These are phyloP conservation scores for Protonibea diacanthus DNA, from an alignment of 2,797 vertebrate genomes.

Conservation along the genomic window DNA sequence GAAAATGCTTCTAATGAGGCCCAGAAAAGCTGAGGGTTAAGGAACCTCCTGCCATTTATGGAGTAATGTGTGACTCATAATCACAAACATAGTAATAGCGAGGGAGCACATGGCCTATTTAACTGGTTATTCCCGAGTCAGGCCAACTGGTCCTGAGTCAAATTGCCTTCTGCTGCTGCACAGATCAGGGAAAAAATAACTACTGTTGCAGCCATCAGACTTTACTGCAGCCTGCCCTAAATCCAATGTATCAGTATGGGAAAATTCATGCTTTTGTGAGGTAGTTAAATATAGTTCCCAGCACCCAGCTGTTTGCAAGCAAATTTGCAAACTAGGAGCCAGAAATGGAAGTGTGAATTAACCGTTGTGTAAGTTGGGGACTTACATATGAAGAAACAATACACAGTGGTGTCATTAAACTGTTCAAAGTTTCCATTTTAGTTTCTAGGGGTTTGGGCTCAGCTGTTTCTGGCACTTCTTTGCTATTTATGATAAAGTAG, in stretches of 20 bases:
- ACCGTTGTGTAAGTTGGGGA: background rate
- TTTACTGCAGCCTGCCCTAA: slow-evolving; percentile 28
- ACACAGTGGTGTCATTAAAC: background rate
- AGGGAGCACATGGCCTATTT: slow-evolving; percentile 77
- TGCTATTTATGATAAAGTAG: background rate
- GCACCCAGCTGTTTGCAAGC: background rate
- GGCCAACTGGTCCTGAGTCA: slow-evolving; percentile 72
- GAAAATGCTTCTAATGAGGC: slow-evolving; percentile 28
- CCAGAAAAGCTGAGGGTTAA: slow-evolving; percentile 42
- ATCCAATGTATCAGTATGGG: background rate
- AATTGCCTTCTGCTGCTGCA: slow-evolving; percentile 61
- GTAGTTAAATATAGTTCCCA: background rate
- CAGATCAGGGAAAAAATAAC: slow-evolving; percentile 56
- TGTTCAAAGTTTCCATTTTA: background rate
- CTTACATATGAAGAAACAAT: background rate
- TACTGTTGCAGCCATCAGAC: slow-evolving; percentile 28
- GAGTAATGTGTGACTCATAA: slow-evolving; percentile 66
- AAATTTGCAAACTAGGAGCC: background rate
- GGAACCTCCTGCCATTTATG: slow-evolving; percentile 60
- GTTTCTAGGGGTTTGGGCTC: background rate
- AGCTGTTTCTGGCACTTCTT: background rate
- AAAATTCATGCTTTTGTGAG: background rate
- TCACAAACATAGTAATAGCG: slow-evolving; percentile 69
- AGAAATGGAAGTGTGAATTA: background rate
- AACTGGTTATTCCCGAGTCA: slow-evolving; percentile 66